phyloP scores from a whole-genome alignment of 2,797 vertebrate species.

The Dipus sagitta region DNA sequence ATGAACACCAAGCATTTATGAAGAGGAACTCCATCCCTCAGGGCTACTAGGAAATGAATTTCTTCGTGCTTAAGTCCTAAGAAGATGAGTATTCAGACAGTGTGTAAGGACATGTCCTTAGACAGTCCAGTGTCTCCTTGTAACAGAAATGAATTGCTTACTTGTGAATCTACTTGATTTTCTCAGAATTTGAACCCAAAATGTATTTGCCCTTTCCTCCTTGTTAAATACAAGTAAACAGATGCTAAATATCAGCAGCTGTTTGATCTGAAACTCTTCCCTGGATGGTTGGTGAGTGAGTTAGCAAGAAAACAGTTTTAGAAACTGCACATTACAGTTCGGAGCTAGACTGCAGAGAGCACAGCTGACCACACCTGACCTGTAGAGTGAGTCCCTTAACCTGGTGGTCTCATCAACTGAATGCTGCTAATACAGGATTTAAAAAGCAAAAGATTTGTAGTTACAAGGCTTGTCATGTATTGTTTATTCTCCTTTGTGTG shows the following conservation, averaged over 20 bases:
- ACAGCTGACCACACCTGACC: neutral
- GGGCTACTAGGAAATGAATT: neutral
- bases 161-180: neutral
- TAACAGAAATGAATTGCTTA: neutral
- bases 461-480: neutral
- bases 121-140: neutral
- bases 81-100: neutral
- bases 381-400: neutral
- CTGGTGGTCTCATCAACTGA: neutral
- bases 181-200: neutral
- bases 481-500: neutral
- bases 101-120: neutral
- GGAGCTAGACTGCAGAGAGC: neutral
- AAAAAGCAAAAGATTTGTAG: neutral
- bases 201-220: neutral
- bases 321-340: neutral
- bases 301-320: neutral
- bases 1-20: slow-evolving; percentile 1
- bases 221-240: neutral
- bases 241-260: neutral
- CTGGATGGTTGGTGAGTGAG: neutral
- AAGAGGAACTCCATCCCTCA: neutral
- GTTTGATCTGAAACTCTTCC: neutral
- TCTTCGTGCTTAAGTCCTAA: neutral
- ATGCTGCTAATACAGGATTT: neutral